A percentile compares a stretch with the other conserved stretches of the same genome.
Evolutionary conservation across 2,888 invertebrate genomes (phyloP).

Genomic region (Sinopyrophorus schimmeli): DNA sequence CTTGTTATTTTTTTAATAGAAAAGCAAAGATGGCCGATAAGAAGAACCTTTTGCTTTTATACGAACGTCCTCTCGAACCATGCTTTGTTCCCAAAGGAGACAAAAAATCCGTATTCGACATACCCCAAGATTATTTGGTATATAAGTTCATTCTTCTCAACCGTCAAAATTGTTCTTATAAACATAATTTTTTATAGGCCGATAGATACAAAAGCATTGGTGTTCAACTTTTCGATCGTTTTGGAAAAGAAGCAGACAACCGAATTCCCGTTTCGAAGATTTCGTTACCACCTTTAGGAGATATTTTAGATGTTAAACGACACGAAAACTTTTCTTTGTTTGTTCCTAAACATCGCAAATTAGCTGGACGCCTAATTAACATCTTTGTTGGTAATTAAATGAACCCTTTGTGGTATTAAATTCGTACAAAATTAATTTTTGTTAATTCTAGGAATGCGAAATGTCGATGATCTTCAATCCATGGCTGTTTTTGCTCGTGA

Average conservation of each 20-base stretch:
- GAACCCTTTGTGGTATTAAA: constrained; percentile 1
- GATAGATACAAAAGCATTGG: constrained; percentile 63
- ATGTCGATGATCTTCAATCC: constrained; percentile 71
- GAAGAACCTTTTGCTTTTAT: constrained; percentile 66
- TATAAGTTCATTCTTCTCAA: too few species aligned
- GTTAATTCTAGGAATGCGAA: constrained; percentile 63
- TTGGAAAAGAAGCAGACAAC: constrained; percentile 59
- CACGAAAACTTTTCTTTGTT: constrained; percentile 76
- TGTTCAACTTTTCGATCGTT: constrained; percentile 64
- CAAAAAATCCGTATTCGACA: constrained; percentile 62
- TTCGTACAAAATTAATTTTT: background rate
- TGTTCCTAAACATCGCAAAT: constrained; percentile 68
- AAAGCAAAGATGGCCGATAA: constrained; percentile 45
- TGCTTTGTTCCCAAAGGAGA: constrained; percentile 77
- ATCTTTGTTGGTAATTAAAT: constrained; percentile 65
- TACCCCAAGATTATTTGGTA: constrained; percentile 66
- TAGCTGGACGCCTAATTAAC: constrained; percentile 72
- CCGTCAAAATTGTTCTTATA: too few species aligned
- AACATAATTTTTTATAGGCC: constrained; percentile 50
- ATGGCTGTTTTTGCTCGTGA: constrained; percentile 72
- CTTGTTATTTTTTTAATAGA: background rate
- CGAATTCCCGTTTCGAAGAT: constrained; percentile 61
- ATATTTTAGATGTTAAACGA: constrained; percentile 61
- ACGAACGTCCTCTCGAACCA: constrained; percentile 77
- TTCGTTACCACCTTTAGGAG: constrained; percentile 61